Evolutionary conservation across 2,113 vertebrate genomes (phyloP).

Genomic region (Rhinopomastus cyanomelas): DNA sequence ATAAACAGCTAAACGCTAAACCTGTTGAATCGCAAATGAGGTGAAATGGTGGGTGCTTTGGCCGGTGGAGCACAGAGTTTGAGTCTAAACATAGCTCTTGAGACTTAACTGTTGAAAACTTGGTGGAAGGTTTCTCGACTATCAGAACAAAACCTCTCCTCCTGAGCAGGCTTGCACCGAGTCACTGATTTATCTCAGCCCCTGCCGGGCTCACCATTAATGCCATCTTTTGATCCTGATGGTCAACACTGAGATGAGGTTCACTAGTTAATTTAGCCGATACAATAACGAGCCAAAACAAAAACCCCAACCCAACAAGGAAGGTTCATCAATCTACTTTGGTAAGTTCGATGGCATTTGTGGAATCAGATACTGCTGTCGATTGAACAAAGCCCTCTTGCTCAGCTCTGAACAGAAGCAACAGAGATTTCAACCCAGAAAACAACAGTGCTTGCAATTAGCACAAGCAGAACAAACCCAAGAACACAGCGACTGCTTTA

Average conservation of each 20-base stretch:
- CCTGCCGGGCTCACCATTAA: too few relatives aligned
- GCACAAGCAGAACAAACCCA: neutral
- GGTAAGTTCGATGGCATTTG: neutral
- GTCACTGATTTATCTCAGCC: too few relatives aligned
- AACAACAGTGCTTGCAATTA: constrained; percentile 49
- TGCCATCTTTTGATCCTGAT: too few relatives aligned
- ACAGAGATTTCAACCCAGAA: neutral
- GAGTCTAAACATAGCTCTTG: neutral
- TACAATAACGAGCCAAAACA: too few relatives aligned
- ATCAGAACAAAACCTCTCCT: neutral
- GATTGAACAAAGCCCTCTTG: neutral
- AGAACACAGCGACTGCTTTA: constrained; percentile 19
- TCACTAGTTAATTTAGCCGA: too few relatives aligned
- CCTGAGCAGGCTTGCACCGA: neutral
- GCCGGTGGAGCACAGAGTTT: neutral
- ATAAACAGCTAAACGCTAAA: neutral
- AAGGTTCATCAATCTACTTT: too few relatives aligned
- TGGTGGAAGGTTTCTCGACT: neutral
- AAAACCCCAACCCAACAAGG: too few relatives aligned
- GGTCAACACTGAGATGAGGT: too few relatives aligned
- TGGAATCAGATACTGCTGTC: neutral
- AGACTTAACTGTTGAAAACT: neutral
- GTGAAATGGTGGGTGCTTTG: neutral
- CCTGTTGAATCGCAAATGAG: neutral
- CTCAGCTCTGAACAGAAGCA: constrained; percentile 3